These are phyloP conservation scores for Hassar affinis DNA, from an alignment of 2,113 vertebrate genomes.

Conservation along the genomic window DNA sequence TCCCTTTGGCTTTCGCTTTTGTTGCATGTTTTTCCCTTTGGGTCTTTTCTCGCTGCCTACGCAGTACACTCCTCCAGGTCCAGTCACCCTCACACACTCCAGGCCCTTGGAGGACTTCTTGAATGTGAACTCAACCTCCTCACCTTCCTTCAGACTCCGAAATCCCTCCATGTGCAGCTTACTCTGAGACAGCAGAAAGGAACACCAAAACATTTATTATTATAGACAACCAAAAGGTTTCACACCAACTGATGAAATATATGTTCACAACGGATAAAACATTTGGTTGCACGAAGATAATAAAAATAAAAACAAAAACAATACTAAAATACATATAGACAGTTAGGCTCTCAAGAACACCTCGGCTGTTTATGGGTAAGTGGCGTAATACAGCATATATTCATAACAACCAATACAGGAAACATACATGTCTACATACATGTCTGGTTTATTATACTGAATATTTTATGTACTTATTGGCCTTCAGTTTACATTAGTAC, in stretches of 20 bases:
- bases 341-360: neutral
- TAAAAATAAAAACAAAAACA: neutral
- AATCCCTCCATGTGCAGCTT: constrained; percentile 99
- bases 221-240: neutral
- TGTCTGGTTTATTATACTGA: neutral
- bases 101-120: constrained; percentile 95
- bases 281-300: neutral
- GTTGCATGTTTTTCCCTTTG: constrained; percentile 89
- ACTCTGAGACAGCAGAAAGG: constrained; percentile 73
- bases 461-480: neutral
- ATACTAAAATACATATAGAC: neutral
- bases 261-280: neutral
- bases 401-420: neutral
- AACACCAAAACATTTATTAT: neutral
- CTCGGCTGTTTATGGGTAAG: no score
- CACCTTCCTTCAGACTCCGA: constrained; percentile 95
- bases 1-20: constrained; percentile 88
- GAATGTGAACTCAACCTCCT: constrained; percentile 93
- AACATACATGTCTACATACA: neutral
- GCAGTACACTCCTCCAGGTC: constrained; percentile 87
- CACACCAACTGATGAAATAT: neutral
- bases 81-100: constrained; percentile 89
- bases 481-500: neutral
- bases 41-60: constrained; percentile 89
- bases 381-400: neutral